These are phyloP conservation scores for Bruchidius siliquastri DNA, from an alignment of 2,888 invertebrate species.

Conservation along the genomic window DNA sequence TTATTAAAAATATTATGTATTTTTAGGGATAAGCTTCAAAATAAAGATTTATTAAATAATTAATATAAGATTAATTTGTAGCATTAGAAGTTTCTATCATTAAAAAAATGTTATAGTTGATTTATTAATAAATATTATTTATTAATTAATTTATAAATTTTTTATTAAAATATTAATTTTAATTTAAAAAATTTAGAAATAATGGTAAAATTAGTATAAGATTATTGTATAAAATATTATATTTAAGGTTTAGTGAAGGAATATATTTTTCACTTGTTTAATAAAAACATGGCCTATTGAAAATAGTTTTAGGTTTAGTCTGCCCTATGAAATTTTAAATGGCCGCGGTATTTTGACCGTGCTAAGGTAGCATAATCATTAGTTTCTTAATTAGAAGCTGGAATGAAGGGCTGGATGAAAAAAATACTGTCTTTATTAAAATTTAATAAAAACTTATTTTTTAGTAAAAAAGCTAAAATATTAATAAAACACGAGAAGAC, in stretches of 20 bases:
- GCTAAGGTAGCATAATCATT: slow-evolving; percentile 78
- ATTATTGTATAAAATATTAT: slow-evolving; percentile 58
- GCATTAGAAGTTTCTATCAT: not conserved
- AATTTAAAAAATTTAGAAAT: slow-evolving; percentile 17
- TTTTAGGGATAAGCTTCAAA: too few relatives aligned
- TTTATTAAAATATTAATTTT: slow-evolving; percentile 2
- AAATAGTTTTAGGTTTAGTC: slow-evolving; percentile 51
- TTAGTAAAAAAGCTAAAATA: slow-evolving; percentile 64
- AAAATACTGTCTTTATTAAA: slow-evolving; percentile 58
- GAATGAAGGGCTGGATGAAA: slow-evolving; percentile 71
- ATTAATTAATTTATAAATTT: slow-evolving; percentile 2
- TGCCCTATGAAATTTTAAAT: slow-evolving; percentile 64
- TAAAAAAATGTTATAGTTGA: not conserved
- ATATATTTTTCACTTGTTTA: slow-evolving; percentile 4
- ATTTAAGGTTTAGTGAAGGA: slow-evolving; percentile 53
- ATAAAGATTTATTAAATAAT: too few relatives aligned
- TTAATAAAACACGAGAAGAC: slow-evolving; percentile 70
- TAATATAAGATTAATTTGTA: too few relatives aligned
- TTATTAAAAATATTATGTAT: too few relatives aligned
- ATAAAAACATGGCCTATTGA: slow-evolving; percentile 3
- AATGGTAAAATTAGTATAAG: slow-evolving; percentile 48
- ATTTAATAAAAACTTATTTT: slow-evolving; percentile 53
- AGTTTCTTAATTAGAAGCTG: slow-evolving; percentile 75
- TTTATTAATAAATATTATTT: not conserved
- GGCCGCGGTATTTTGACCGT: slow-evolving; percentile 75